phyloP scores from a whole-genome alignment of 2,888 invertebrate species.

The Melanophora roralis region DNA sequence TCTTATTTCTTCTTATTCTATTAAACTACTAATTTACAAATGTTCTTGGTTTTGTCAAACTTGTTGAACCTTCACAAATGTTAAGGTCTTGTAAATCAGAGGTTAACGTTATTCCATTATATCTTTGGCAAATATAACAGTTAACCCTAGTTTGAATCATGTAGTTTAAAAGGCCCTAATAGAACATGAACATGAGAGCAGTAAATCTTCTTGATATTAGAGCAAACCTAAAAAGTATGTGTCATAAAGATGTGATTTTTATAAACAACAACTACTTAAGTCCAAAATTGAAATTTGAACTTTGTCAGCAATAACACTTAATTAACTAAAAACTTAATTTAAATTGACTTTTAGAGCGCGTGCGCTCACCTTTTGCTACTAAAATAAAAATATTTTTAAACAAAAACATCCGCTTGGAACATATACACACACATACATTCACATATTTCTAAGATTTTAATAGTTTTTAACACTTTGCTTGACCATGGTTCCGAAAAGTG shows the following conservation, averaged over 20 bases:
- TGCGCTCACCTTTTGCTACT: slow-evolving; percentile 43
- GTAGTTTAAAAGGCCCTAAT: no score
- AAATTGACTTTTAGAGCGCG: slow-evolving; percentile 33
- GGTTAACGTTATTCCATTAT: no score
- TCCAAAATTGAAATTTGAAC: slow-evolving; percentile 12
- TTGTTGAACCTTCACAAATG: no score
- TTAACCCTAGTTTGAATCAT: no score
- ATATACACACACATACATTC: slow-evolving; percentile 22
- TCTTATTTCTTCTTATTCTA: no score
- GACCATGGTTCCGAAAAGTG: slow-evolving; percentile 61
- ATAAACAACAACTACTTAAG: background rate
- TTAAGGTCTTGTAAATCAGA: no score
- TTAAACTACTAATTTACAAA: no score
- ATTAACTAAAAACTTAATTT: slow-evolving; percentile 34
- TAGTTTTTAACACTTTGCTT: slow-evolving; percentile 24
- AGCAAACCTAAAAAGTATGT: background rate
- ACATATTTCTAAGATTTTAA: background rate
- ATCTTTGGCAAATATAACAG: no score
- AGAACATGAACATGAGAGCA: no score
- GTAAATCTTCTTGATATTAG: no score
- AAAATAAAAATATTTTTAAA: background rate
- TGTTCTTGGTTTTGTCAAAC: no score
- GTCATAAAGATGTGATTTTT: background rate
- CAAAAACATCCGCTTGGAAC: slow-evolving; percentile 50
- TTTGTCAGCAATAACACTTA: slow-evolving; percentile 14